A percentile compares a stretch with the other conserved stretches of the same genome.
Conservation (phyloP, 2,888 invertebrate genomes). For the Eumacrocentrus americanus region DNA sequence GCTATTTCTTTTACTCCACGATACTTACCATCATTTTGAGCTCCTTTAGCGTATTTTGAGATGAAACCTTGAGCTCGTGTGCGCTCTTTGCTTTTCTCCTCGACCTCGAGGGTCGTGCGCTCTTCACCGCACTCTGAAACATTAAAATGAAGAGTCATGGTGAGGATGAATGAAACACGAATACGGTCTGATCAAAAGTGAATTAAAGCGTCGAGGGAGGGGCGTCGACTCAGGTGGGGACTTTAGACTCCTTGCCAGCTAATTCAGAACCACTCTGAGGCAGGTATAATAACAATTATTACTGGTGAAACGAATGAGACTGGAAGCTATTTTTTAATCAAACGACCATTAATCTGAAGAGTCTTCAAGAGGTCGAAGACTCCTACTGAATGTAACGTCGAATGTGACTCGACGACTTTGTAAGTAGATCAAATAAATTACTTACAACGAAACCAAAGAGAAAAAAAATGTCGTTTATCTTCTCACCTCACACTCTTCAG, state of each 20-base stretch:
- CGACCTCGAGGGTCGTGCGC: slow-evolving; percentile 51
- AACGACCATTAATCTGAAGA: slow-evolving; percentile 45
- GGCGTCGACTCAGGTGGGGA: background rate
- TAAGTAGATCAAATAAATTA: slow-evolving; percentile 6
- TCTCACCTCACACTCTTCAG: slow-evolving; percentile 49
- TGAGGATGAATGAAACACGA: slow-evolving; percentile 22
- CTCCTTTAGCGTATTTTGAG: slow-evolving; percentile 54
- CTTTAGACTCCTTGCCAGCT: slow-evolving; percentile 24
- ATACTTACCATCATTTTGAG: slow-evolving; percentile 55
- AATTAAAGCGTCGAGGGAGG: slow-evolving; percentile 16
- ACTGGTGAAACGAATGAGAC: slow-evolving; percentile 48
- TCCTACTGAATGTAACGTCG: slow-evolving; percentile 2
- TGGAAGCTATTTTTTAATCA: slow-evolving; percentile 21
- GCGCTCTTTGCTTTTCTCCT: slow-evolving; percentile 56
- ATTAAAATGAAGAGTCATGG: slow-evolving; percentile 17
- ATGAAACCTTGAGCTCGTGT: slow-evolving; percentile 56
- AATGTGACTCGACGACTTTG: slow-evolving; percentile 24
- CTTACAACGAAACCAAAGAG: background rate
- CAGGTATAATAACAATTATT: slow-evolving; percentile 51
- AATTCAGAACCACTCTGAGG: slow-evolving; percentile 26
- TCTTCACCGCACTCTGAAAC: slow-evolving; percentile 46
- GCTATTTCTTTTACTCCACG: background rate
- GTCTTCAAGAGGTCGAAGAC: slow-evolving; percentile 18
- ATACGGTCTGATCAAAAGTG: slow-evolving; percentile 23
- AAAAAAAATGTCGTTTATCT: slow-evolving; percentile 2